A percentile compares a stretch with the other conserved stretches of the same genome.
These are phyloP conservation scores for Hetaerina americana DNA, from an alignment of 1,140 invertebrate species.

Conservation along the genomic window DNA sequence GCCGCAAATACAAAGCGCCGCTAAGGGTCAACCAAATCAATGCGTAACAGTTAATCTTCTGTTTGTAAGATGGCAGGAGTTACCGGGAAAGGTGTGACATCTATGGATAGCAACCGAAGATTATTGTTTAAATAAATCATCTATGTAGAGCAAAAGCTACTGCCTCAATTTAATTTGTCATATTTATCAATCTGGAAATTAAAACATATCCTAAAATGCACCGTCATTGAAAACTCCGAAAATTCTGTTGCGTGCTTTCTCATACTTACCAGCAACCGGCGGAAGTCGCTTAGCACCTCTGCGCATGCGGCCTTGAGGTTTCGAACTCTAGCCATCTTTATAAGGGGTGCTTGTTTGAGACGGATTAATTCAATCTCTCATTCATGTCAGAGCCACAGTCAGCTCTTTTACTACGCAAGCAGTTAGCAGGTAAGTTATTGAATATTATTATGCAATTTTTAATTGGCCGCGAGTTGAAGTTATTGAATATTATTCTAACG, in stretches of 20 bases:
- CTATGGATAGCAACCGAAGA: too few species aligned
- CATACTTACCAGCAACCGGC: background rate
- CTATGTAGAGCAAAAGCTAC: too few species aligned
- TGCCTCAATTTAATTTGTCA: too few species aligned
- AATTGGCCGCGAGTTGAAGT: background rate
- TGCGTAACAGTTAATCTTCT: too few species aligned
- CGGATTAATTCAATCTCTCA: slow-evolving; percentile 23
- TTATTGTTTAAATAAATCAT: too few species aligned
- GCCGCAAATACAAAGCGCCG: too few species aligned
- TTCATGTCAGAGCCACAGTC: slow-evolving; percentile 92
- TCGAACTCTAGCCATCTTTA: background rate
- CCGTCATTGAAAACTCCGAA: background rate
- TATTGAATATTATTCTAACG: background rate
- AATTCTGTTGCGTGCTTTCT: background rate
- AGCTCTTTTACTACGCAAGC: slow-evolving; percentile 85
- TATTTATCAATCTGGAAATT: too few species aligned
- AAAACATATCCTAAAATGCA: too few species aligned
- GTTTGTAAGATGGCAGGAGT: too few species aligned
- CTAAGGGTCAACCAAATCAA: too few species aligned
- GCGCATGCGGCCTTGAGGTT: background rate
- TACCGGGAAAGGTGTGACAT: too few species aligned
- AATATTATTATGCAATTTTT: background rate
- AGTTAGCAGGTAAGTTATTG: slow-evolving; percentile 67
- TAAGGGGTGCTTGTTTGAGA: background rate
- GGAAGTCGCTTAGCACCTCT: background rate